Evolutionary conservation across 2,113 vertebrate genomes (phyloP).

Genomic region (Thalassarche chlororhynchos): DNA sequence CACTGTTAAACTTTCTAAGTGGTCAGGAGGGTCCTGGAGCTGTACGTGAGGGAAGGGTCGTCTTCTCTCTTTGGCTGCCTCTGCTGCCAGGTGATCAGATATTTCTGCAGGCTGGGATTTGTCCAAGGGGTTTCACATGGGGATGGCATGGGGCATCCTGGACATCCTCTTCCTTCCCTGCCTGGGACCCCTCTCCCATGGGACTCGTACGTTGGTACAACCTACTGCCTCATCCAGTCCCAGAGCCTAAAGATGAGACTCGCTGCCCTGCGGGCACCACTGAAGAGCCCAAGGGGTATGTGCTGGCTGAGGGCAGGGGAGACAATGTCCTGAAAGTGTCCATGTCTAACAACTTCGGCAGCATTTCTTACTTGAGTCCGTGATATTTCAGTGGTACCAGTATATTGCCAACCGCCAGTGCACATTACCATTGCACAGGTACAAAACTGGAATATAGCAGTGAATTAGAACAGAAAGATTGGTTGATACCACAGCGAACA

Average conservation of each 20-base stretch:
- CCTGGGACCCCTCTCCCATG: neutral
- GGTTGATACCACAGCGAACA: neutral
- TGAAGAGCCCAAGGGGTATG: neutral
- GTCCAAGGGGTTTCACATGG: neutral
- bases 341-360: neutral
- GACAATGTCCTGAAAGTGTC: neutral
- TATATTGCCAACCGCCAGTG: neutral
- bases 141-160: neutral
- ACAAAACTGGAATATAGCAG: neutral
- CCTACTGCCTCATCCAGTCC: neutral
- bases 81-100: neutral
- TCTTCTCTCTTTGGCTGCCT: neutral
- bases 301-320: neutral
- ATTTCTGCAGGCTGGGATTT: neutral
- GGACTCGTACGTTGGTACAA: neutral
- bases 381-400: neutral
- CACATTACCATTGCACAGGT: neutral
- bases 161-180: neutral
- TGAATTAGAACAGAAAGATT: neutral
- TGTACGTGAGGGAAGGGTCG: accelerated
- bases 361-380: neutral
- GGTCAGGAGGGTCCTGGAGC: neutral
- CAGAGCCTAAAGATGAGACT: neutral
- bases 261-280: neutral
- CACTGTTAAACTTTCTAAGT: neutral